These are phyloP conservation scores for Tautogolabrus adspersus DNA, from an alignment of 2,113 vertebrate species.

Conservation along the genomic window DNA sequence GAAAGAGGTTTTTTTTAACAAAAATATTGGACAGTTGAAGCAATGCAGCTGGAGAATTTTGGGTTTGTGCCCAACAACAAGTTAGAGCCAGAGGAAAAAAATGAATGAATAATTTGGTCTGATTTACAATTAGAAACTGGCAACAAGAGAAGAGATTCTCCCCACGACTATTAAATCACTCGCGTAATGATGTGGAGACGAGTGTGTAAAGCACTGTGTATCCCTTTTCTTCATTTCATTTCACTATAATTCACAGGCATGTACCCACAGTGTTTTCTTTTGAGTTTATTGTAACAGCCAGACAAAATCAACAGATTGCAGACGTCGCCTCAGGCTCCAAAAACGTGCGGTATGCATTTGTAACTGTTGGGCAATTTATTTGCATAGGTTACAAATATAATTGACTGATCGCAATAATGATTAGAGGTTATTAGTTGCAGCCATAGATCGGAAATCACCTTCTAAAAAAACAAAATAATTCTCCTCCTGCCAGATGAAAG, in stretches of 20 bases:
- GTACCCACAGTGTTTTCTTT: background rate
- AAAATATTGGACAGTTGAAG: background rate
- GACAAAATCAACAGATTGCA: slow-evolving; percentile 39
- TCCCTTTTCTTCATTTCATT: background rate
- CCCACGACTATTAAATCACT: slow-evolving; percentile 3
- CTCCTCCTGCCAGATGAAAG: background rate
- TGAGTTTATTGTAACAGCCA: slow-evolving; percentile 13
- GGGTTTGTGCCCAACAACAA: background rate
- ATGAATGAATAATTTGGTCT: background rate
- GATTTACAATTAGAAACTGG: background rate
- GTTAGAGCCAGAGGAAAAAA: background rate
- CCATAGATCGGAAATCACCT: background rate
- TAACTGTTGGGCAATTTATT: background rate
- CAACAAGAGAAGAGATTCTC: background rate
- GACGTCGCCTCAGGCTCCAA: slow-evolving; percentile 30
- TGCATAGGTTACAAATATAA: slow-evolving; percentile 8
- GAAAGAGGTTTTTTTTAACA: background rate
- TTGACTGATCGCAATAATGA: slow-evolving; percentile 10
- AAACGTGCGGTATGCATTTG: background rate
- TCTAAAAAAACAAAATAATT: background rate
- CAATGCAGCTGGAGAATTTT: background rate
- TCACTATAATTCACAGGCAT: slow-evolving; percentile 15
- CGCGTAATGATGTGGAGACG: background rate
- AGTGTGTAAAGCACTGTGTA: background rate
- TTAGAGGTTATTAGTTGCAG: background rate